phyloP scores from a whole-genome alignment of 2,888 invertebrate species.

The Nematopogon swammerdamellus region DNA sequence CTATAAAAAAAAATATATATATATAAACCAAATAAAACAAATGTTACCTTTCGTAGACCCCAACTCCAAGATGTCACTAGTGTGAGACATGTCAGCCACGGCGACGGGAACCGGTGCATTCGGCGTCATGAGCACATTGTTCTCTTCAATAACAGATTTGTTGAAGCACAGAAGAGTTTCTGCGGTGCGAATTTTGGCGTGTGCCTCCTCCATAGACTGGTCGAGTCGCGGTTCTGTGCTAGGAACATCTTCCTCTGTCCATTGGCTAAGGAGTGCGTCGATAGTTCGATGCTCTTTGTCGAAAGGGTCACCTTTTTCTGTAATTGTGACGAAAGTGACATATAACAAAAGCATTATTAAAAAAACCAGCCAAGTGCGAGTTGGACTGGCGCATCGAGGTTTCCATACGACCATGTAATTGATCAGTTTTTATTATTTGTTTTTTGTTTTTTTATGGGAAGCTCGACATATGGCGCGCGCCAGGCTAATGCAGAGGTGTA shows the following conservation, averaged over 20 bases:
- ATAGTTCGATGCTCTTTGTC: conserved; percentile 41
- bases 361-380: too few species aligned
- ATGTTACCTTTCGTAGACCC: too few species aligned
- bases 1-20: too few species aligned
- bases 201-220: conserved; percentile 1
- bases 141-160: conserved; percentile 37
- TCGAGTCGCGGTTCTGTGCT: conserved; percentile 23
- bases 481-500: too few species aligned
- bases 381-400: too few species aligned
- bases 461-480: too few species aligned
- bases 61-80: not conserved
- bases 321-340: conserved; percentile 4
- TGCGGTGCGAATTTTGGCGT: conserved; percentile 14
- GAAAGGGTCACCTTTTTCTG: conserved; percentile 42
- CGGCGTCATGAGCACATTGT: conserved; percentile 35
- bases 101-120: conserved; percentile 30
- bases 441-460: too few species aligned
- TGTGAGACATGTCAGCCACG: not conserved
- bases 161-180: conserved; percentile 36
- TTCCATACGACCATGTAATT: too few species aligned
- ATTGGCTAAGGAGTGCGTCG: conserved; percentile 42
- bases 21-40: too few species aligned
- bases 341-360: too few species aligned
- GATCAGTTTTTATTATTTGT: too few species aligned
- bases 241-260: conserved; percentile 45